Conservation (phyloP, 1,140 invertebrate species). For the Drosophila sucinea region DNA sequence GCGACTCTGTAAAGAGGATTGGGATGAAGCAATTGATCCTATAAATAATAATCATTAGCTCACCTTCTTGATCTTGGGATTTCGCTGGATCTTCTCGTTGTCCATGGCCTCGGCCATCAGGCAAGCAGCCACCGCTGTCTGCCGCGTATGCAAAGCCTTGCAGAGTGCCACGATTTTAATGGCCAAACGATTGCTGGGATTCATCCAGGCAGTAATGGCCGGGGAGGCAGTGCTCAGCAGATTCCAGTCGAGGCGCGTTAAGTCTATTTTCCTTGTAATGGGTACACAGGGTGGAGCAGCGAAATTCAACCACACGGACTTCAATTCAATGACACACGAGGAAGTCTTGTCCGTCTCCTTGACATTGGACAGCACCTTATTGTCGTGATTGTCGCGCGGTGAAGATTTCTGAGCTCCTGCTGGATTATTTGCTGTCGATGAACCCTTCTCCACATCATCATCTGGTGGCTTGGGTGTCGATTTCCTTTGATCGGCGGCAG, state of each 20-base stretch:
- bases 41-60: background rate
- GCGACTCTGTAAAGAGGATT: conserved; percentile 88
- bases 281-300: conserved; percentile 97
- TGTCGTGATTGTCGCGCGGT: conserved; percentile 70
- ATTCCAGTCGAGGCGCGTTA: conserved; percentile 97
- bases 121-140: conserved; percentile 95
- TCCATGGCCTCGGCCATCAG: conserved; percentile 97
- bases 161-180: conserved; percentile 92
- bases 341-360: conserved; percentile 85
- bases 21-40: background rate
- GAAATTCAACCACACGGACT: conserved; percentile 98
- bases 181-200: conserved; percentile 94
- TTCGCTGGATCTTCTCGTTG: conserved; percentile 82
- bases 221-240: conserved; percentile 97
- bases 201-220: conserved; percentile 98
- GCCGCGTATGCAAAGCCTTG: conserved; percentile 89
- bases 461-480: conserved; percentile 60
- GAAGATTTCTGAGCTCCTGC: conserved; percentile 35
- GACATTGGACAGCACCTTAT: conserved; percentile 71
- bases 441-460: conserved; percentile 76
- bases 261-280: conserved; percentile 97
- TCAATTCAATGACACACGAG: conserved; percentile 93
- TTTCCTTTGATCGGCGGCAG: conserved; percentile 45
- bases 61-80: conserved; percentile 82
- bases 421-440: background rate